Conservation (phyloP, 2,888 invertebrate species). For the Rhamphomyia laevipes region DNA sequence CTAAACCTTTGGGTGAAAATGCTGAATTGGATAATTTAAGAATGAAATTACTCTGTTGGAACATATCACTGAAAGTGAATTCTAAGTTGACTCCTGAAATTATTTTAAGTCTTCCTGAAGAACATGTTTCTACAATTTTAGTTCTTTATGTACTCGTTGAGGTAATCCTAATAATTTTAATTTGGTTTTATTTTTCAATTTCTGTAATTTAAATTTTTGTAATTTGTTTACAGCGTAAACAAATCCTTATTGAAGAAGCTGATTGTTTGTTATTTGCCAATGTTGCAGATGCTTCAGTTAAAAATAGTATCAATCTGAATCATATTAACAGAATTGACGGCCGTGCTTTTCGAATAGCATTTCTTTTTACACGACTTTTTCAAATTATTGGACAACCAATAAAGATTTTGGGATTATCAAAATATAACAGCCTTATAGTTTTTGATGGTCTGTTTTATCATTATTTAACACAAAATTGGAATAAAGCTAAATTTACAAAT, state of each 20-base stretch:
- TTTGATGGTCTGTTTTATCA: constrained; percentile 8
- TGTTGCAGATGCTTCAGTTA: not conserved
- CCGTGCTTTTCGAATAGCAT: constrained; percentile 6
- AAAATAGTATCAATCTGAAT: not conserved
- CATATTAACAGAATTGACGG: constrained; percentile 4
- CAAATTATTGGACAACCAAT: constrained; percentile 1
- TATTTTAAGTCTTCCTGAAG: too few species aligned
- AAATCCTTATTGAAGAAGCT: constrained; percentile 9
- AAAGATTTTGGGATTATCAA: not conserved
- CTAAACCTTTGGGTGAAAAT: not conserved
- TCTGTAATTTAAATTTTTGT: not conserved
- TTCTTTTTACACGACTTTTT: constrained; percentile 5
- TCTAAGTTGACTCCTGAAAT: too few species aligned
- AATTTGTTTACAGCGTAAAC: constrained; percentile 3
- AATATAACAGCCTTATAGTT: not conserved
- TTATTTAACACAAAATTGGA: constrained; percentile 2
- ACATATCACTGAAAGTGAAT: not conserved
- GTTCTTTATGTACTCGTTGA: too few species aligned
- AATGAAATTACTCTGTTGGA: not conserved
- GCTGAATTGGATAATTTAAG: not conserved
- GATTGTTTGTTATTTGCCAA: constrained; percentile 9
- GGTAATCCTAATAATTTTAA: too few species aligned
- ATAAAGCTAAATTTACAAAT: not conserved
- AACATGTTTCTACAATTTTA: too few species aligned
- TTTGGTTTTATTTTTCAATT: too few species aligned